These are phyloP conservation scores for Macrosiphum euphorbiae DNA, from an alignment of 2,888 invertebrate species.

Conservation along the genomic window DNA sequence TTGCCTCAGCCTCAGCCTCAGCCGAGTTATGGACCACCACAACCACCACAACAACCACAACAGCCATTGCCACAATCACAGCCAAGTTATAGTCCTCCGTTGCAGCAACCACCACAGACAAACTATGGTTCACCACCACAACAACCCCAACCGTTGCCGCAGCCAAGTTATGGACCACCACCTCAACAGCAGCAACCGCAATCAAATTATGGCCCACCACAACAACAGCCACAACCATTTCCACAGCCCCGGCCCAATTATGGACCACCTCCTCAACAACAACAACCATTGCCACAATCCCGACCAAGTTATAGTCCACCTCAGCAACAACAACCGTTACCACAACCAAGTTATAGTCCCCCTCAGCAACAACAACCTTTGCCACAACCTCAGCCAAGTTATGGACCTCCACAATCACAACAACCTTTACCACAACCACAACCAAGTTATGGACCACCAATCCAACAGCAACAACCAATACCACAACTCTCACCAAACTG, in stretches of 20 bases:
- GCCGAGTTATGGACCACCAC: slow-evolving; percentile 63
- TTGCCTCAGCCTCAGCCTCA: slow-evolving; percentile 60
- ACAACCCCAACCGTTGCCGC: slow-evolving; percentile 69
- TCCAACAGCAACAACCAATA: background rate
- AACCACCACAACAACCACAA: slow-evolving; percentile 66
- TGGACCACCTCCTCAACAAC: slow-evolving; percentile 29
- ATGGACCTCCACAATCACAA: slow-evolving; percentile 66
- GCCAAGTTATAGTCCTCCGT: slow-evolving; percentile 64
- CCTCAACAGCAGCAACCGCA: slow-evolving; percentile 71
- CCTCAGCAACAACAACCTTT: slow-evolving; percentile 66
- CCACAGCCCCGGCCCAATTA: slow-evolving; percentile 39
- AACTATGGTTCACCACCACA: slow-evolving; percentile 69
- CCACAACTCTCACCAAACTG: slow-evolving; percentile 63
- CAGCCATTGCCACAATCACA: slow-evolving; percentile 38
- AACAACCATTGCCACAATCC: slow-evolving; percentile 21
- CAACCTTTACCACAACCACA: slow-evolving; percentile 69
- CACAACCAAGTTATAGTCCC: slow-evolving; percentile 70
- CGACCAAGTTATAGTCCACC: slow-evolving; percentile 70
- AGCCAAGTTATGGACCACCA: slow-evolving; percentile 73
- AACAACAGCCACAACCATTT: slow-evolving; percentile 68
- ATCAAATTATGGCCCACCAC: slow-evolving; percentile 74
- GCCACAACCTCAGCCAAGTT: slow-evolving; percentile 64
- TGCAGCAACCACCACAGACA: slow-evolving; percentile 67
- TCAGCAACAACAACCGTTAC: slow-evolving; percentile 66
- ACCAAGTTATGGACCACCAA: slow-evolving; percentile 72